Conservation (phyloP, 2,113 vertebrate species). For the Etheostoma spectabile region DNA sequence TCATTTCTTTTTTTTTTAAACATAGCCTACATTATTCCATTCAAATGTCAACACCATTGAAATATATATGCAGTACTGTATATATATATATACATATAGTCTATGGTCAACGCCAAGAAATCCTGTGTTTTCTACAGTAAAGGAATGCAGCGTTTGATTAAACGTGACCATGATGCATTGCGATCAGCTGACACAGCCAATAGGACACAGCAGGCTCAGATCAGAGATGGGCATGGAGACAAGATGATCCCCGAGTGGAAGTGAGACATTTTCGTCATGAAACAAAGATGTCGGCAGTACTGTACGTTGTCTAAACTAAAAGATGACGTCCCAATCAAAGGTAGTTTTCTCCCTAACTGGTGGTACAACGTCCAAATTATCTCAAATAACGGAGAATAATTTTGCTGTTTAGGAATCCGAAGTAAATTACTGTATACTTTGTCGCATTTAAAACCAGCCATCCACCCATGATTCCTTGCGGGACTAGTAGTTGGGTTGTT, state of each 20-base stretch:
- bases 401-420: neutral
- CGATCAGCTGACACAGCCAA: slow-evolving; percentile 24
- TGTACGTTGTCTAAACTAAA: neutral
- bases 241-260: neutral
- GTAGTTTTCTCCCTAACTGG: neutral
- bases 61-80: no score
- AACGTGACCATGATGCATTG: slow-evolving; percentile 49
- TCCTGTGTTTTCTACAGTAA: neutral
- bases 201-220: neutral
- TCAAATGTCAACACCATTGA: no score
- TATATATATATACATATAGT: no score
- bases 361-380: neutral
- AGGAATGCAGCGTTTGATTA: slow-evolving; percentile 15
- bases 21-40: no score
- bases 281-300: neutral
- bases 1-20: no score
- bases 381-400: neutral
- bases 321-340: no score
- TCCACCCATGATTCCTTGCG: slow-evolving; percentile 59
- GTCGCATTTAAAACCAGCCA: neutral
- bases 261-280: neutral
- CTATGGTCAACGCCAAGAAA: no score
- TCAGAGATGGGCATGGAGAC: neutral
- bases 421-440: neutral
- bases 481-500: neutral